Percentiles rank a stretch among this genome's conserved stretches.
Conservation (phyloP, 2,113 vertebrate genomes). For the Macroglossus sobrinus region DNA sequence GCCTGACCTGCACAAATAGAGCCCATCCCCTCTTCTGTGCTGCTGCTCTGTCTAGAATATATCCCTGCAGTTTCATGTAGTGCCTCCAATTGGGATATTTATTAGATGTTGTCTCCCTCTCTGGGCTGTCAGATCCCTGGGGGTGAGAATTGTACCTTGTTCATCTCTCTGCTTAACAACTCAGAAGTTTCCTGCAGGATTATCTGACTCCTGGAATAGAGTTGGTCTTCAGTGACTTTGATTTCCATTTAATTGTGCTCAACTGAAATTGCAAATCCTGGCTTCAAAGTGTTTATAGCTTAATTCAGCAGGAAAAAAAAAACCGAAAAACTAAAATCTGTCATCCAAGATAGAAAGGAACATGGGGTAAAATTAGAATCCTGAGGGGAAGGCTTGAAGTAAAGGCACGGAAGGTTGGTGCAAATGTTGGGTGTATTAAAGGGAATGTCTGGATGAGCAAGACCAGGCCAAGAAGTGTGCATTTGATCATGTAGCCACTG, state of each 20-base stretch:
- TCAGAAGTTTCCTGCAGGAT: too few relatives aligned
- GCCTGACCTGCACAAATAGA: background rate
- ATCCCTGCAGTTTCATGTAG: background rate
- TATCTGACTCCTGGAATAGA: too few relatives aligned
- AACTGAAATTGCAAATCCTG: background rate
- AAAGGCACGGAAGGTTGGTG: background rate
- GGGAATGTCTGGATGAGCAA: background rate
- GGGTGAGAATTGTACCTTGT: background rate
- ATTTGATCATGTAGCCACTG: background rate
- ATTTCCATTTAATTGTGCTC: background rate
- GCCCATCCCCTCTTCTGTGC: accelerated
- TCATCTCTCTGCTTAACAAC: background rate
- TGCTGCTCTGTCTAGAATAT: background rate
- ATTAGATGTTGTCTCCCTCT: background rate
- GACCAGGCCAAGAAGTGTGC: background rate
- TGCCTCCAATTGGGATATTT: background rate
- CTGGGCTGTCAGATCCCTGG: background rate
- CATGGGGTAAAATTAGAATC: background rate
- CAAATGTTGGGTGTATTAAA: background rate
- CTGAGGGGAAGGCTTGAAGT: background rate
- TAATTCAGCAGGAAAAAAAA: background rate
- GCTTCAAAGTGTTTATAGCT: background rate
- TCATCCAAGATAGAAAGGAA: background rate
- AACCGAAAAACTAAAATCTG: too few relatives aligned
- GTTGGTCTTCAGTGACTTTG: background rate